Conservation (phyloP, 1,140 invertebrate genomes). For the Monochamus saltuarius region DNA sequence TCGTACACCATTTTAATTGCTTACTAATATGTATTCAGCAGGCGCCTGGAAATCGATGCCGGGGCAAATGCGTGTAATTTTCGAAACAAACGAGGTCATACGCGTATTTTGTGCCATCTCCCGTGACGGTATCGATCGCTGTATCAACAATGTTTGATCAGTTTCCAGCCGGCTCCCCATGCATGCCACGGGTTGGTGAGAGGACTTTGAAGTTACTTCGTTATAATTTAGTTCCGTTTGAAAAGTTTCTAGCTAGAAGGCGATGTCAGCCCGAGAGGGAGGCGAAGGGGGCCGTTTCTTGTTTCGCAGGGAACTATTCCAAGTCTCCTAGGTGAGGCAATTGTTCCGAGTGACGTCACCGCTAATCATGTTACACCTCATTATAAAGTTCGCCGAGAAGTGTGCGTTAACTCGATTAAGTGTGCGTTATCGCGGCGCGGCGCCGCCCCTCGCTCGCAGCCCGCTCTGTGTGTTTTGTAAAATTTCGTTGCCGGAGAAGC, state of each 20-base stretch:
- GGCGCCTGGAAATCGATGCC: too few species aligned
- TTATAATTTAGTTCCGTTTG: constrained; percentile 42
- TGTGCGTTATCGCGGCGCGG: constrained; percentile 19
- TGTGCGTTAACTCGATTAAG: constrained; percentile 37
- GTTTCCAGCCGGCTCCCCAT: not conserved
- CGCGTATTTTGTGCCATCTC: constrained; percentile 10
- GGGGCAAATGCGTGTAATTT: too few species aligned
- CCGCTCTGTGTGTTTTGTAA: constrained; percentile 9
- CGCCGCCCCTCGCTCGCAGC: not conserved
- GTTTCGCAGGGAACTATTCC: constrained; percentile 22
- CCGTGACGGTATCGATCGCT: constrained; percentile 8
- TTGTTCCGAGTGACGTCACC: constrained; percentile 46
- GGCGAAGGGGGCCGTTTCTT: constrained; percentile 24
- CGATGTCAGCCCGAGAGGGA: not conserved
- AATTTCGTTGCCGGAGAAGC: constrained; percentile 5
- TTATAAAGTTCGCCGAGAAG: constrained; percentile 41
- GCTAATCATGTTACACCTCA: constrained; percentile 47
- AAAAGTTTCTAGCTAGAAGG: constrained; percentile 34
- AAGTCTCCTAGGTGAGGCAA: constrained; percentile 41
- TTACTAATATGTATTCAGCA: too few species aligned
- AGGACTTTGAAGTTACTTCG: constrained; percentile 42
- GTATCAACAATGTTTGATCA: constrained; percentile 25
- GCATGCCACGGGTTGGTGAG: constrained; percentile 16
- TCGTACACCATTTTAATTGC: too few species aligned
- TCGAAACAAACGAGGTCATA: not conserved